These are phyloP conservation scores for Chymomyza costata DNA, from an alignment of 1,140 invertebrate species.

Conservation along the genomic window DNA sequence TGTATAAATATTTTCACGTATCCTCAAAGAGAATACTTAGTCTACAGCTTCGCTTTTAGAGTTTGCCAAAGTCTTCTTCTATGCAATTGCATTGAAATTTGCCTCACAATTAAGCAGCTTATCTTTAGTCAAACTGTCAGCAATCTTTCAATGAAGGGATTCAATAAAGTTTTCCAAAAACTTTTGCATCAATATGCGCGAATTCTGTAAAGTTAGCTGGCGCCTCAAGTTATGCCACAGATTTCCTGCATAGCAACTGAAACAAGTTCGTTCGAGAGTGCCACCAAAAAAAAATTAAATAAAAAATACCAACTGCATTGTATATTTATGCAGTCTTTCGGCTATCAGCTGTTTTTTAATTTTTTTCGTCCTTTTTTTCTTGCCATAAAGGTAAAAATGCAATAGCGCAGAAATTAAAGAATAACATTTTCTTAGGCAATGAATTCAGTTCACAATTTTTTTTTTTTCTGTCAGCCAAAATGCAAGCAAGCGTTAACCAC, in stretches of 20 bases:
- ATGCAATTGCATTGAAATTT: slow-evolving; percentile 21
- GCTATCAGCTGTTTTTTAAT: too few relatives aligned
- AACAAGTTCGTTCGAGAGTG: slow-evolving; percentile 29
- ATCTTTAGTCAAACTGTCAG: slow-evolving; percentile 44
- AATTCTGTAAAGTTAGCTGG: slow-evolving; percentile 54
- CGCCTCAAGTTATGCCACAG: slow-evolving; percentile 50
- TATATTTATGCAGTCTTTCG: slow-evolving; percentile 69
- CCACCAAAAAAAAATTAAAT: too few relatives aligned
- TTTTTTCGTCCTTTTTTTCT: too few relatives aligned
- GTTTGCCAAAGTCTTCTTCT: slow-evolving; percentile 7
- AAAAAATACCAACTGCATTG: slow-evolving; percentile 29
- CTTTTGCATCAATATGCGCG: too few relatives aligned
- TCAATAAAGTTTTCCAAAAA: slow-evolving; percentile 54
- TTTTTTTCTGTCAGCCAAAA: too few relatives aligned
- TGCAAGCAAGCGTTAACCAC: slow-evolving; percentile 55
- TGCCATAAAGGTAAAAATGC: slow-evolving; percentile 39
- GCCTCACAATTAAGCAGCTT: slow-evolving; percentile 67
- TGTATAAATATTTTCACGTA: slow-evolving; percentile 65
- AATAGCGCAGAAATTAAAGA: slow-evolving; percentile 66
- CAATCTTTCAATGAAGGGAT: slow-evolving; percentile 50
- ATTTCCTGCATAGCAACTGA: slow-evolving; percentile 40
- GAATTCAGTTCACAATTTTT: slow-evolving; percentile 15
- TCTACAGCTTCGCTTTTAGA: neutral
- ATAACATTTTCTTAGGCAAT: slow-evolving; percentile 59
- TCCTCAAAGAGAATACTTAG: slow-evolving; percentile 20